Conservation (phyloP, 2,888 invertebrate genomes). For the Meandrusa payeni region DNA sequence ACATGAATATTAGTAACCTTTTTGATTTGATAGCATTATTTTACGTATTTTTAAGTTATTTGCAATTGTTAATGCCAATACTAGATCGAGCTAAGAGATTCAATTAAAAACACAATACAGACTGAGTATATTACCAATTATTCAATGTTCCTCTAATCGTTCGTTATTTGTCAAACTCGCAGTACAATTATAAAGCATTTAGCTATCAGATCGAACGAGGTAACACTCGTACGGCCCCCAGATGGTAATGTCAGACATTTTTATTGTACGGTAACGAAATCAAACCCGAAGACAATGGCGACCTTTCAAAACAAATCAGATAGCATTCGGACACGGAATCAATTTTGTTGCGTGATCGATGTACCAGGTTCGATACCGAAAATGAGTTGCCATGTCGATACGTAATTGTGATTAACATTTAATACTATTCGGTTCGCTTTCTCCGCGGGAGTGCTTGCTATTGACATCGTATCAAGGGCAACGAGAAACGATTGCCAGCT, state of each 20-base stretch:
- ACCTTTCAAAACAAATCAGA: conserved; percentile 30
- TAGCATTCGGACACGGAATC: conserved; percentile 29
- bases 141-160: too few species aligned
- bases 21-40: too few species aligned
- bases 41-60: too few species aligned
- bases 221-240: conserved; percentile 5
- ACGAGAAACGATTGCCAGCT: too few species aligned
- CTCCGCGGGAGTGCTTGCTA: conserved; percentile 1
- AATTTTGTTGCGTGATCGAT: conserved; percentile 26
- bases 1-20: too few species aligned
- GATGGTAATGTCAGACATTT: conserved; percentile 5
- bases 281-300: conserved; percentile 26
- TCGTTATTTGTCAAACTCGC: conserved; percentile 7
- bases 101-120: too few species aligned
- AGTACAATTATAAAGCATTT: conserved; percentile 18
- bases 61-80: too few species aligned
- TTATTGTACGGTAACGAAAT: conserved; percentile 20
- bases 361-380: conserved; percentile 15
- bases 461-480: conserved; percentile 18
- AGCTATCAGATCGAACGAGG: conserved; percentile 4
- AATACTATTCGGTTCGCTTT: conserved; percentile 13
- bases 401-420: conserved; percentile 22
- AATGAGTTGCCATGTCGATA: conserved; percentile 23
- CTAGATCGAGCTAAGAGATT: too few species aligned
- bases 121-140: too few species aligned